phyloP scores from a whole-genome alignment of 2,797 vertebrate species.

The Hydrolagus colliei region DNA sequence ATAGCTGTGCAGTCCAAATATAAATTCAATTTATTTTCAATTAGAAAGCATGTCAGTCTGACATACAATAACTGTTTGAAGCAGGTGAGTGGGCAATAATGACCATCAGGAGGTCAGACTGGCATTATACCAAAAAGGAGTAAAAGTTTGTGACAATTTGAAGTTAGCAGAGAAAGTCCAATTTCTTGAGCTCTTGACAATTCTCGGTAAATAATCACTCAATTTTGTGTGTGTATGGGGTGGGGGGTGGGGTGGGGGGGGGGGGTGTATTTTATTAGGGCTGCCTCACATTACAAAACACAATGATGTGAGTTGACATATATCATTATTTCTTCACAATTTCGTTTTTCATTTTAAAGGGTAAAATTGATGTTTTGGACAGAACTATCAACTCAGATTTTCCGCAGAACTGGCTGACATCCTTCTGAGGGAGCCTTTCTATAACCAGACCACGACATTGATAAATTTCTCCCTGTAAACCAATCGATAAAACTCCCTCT shows the following conservation, averaged over 20 bases:
- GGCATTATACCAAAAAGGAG: not conserved
- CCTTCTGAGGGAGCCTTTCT: conserved; percentile 51
- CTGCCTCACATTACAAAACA: conserved; percentile 23
- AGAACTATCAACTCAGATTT: conserved; percentile 45
- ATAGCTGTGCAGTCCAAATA: not conserved
- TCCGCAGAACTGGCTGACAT: conserved; percentile 50
- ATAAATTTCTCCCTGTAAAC: conserved; percentile 70
- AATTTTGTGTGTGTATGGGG: too few relatives aligned
- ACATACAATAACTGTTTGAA: not conserved
- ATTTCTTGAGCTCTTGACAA: not conserved
- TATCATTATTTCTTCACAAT: conserved; percentile 24
- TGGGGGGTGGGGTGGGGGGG: too few relatives aligned
- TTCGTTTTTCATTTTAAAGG: conserved; percentile 46
- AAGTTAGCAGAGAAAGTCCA: conserved; percentile 20
- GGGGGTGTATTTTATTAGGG: not conserved
- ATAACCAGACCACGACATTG: conserved; percentile 60
- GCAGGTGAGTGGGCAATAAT: not conserved
- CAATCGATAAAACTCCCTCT: conserved; percentile 88
- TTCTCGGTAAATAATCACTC: conserved; percentile 23
- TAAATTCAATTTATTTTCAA: not conserved
- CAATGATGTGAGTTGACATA: conserved; percentile 28
- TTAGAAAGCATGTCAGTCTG: too few relatives aligned
- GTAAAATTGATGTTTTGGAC: conserved; percentile 55
- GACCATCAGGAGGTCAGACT: not conserved
- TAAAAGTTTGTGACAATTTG: not conserved